Evolutionary conservation across 2,113 vertebrate species (phyloP), one percentile per base, ranked within the genome.

Genomic region (Mystacornis crossleyi): DNA sequence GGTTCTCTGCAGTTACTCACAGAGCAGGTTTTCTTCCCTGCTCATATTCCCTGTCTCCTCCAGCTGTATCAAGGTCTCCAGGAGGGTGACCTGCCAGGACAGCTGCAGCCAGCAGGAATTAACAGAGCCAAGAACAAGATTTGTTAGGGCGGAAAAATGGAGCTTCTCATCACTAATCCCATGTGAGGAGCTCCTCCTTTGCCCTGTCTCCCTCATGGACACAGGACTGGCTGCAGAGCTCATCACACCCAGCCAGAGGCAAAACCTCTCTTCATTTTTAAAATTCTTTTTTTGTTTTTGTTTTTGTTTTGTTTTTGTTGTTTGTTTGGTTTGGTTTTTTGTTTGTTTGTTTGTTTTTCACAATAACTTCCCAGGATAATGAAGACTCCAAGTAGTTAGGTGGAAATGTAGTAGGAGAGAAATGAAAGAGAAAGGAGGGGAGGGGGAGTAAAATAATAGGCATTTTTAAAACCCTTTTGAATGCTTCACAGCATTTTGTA

Each of bases 21-120:
- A 0, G 61, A 65, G 9, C 36, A 61, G 81, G 47, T 36, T 47
- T 60, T 38, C n/a, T 55, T 40, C 4, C 33, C 61, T 38, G 31
- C 12, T 83, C 8, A 4, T 82, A 91, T 92, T 18, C 18, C 61
- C 20, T 24, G 6, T 57, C 51, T 93, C 50, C 36, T 81, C 60
- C 67, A 50, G 51, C 25, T 5, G 4, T 28, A 74, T 26, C 23
- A 8, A 48, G 73, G 53, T 81, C 78, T 60, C 28, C 2, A 3
- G 40, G 26, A 72, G 36, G 33, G 26, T 92, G 83, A 96, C 75
- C 67, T 87, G 69, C 67, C 90, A 75, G 84, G 92, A 96, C 95
- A 95, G 89, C 75, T 96, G 96, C 83, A 94, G 82, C 38, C 57
- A 86, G 82, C 8, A 17, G 85, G 64, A 79, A 28, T 3, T 48